These are phyloP conservation scores for Anniella stebbinsi DNA, from an alignment of 2,797 vertebrate species.

Conservation along the genomic window DNA sequence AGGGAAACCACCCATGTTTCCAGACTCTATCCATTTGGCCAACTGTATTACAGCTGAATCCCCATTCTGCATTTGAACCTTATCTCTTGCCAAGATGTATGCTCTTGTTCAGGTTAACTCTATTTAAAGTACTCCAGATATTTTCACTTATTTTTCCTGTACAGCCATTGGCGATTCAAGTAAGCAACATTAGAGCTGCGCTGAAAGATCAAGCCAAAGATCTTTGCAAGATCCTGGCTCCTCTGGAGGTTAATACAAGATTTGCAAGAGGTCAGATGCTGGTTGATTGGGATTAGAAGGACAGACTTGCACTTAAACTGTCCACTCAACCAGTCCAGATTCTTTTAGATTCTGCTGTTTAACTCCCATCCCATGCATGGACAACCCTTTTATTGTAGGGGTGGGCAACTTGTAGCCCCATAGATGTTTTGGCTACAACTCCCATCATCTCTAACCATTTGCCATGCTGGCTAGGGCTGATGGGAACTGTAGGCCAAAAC, in stretches of 20 bases:
- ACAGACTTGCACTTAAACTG: background rate
- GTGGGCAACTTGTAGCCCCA: too few species aligned
- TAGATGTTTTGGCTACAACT: too few species aligned
- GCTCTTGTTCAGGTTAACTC: background rate
- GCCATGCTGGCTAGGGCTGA: too few species aligned
- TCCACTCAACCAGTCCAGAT: background rate
- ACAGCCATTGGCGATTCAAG: background rate
- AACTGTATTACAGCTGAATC: background rate
- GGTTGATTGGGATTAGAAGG: background rate
- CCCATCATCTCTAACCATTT: too few species aligned
- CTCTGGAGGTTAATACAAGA: background rate
- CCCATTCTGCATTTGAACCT: too few species aligned
- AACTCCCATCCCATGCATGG: background rate
- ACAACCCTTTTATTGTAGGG: too few species aligned
- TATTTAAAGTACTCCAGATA: background rate
- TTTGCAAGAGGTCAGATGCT: background rate
- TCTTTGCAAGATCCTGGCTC: background rate
- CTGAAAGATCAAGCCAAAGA: background rate
- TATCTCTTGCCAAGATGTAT: background rate
- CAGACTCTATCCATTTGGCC: background rate
- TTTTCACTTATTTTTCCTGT: background rate
- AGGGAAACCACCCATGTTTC: background rate
- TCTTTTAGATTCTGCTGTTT: background rate
- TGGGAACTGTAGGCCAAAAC: too few species aligned
- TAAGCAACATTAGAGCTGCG: background rate